Conservation (phyloP, 2,888 invertebrate species). For the Pandemis corylana region DNA sequence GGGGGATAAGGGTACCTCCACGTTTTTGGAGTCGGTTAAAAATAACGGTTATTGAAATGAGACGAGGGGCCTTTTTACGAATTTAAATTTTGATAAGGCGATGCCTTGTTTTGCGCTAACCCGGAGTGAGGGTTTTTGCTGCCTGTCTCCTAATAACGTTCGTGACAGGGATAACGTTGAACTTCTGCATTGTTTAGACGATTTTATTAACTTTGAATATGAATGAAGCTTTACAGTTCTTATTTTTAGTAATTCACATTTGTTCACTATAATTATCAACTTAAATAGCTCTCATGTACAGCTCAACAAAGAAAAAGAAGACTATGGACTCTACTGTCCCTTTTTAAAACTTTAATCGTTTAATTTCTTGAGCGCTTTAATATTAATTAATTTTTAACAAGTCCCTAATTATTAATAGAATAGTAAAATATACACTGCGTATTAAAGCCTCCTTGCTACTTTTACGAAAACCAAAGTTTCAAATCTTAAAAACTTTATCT, state of each 20-base stretch:
- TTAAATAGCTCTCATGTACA: too few species aligned
- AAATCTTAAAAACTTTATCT: neutral
- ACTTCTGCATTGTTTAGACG: conserved; percentile 23
- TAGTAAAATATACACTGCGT: too few species aligned
- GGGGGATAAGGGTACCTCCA: conserved; percentile 40
- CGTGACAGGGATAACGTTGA: conserved; percentile 33
- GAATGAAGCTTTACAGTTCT: neutral
- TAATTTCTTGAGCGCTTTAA: too few species aligned
- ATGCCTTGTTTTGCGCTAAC: conserved; percentile 80
- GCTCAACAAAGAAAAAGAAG: too few species aligned
- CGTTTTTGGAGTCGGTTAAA: conserved; percentile 47
- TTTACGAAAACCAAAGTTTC: neutral
- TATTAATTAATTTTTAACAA: too few species aligned
- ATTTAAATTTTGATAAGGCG: conserved; percentile 85
- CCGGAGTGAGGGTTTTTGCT: conserved; percentile 68
- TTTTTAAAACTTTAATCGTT: too few species aligned
- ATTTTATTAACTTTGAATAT: conserved; percentile 9
- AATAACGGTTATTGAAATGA: conserved; percentile 85
- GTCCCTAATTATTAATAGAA: too few species aligned
- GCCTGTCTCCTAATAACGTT: conserved; percentile 39
- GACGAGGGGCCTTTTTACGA: conserved; percentile 81
- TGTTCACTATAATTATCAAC: too few species aligned
- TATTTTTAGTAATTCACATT: too few species aligned
- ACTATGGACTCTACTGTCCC: too few species aligned
- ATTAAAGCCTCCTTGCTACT: neutral